phyloP scores from a whole-genome alignment of 2,113 vertebrate species.

The Macrotis lagotis region DNA sequence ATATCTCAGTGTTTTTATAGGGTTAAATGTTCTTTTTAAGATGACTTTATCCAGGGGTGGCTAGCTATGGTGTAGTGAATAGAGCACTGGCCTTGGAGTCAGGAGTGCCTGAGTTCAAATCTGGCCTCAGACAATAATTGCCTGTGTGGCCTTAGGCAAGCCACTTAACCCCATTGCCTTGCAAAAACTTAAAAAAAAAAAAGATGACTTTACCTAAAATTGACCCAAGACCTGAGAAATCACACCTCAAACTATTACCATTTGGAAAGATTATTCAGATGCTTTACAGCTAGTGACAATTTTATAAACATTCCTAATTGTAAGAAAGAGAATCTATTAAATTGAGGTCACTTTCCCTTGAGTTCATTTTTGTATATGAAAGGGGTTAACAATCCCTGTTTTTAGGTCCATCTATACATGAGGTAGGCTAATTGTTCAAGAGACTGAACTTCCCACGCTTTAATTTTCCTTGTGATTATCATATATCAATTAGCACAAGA shows the following conservation, averaged over 20 bases:
- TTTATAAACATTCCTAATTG: conserved; percentile 53
- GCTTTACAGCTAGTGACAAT: conserved; percentile 26
- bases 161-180: too few relatives aligned
- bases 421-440: conserved; percentile 30
- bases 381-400: conserved; percentile 38
- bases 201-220: conserved; percentile 44
- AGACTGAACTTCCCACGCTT: conserved; percentile 18
- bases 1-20: conserved; percentile 9
- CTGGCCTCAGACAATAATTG: too few relatives aligned
- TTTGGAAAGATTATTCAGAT: conserved; percentile 30
- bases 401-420: neutral
- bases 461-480: neutral
- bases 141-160: too few relatives aligned
- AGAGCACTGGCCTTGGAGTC: too few relatives aligned
- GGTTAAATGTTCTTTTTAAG: conserved; percentile 42
- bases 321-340: conserved; percentile 43
- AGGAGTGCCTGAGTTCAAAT: too few relatives aligned
- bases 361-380: conserved; percentile 47
- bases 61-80: too few relatives aligned
- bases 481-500: conserved; percentile 38
- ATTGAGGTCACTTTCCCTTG: conserved; percentile 21
- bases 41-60: too few relatives aligned
- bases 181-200: too few relatives aligned
- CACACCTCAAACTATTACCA: conserved; percentile 28
- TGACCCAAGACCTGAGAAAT: conserved; percentile 32